These are phyloP conservation scores for Papilio aristodemus DNA, from an alignment of 1,140 invertebrate species.

Conservation along the genomic window DNA sequence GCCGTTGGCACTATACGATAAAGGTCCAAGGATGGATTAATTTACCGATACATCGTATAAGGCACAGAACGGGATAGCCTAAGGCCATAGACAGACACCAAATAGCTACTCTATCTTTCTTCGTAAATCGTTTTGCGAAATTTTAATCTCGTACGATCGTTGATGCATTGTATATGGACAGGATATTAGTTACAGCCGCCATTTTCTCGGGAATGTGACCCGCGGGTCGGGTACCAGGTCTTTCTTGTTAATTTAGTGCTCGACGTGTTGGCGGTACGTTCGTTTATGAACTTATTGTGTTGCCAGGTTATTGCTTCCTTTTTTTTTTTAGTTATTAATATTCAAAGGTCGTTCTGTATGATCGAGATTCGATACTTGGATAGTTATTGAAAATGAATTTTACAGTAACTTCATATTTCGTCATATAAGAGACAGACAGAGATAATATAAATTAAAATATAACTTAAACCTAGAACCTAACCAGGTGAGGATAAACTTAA, in stretches of 20 bases:
- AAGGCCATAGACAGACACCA: slow-evolving; percentile 18
- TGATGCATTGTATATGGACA: slow-evolving; percentile 31
- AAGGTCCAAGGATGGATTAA: slow-evolving; percentile 5
- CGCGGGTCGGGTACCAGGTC: slow-evolving; percentile 33
- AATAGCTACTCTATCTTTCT: slow-evolving; percentile 29
- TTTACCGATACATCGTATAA: slow-evolving; percentile 23
- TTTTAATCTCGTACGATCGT: slow-evolving; percentile 27
- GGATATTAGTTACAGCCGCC: slow-evolving; percentile 36
- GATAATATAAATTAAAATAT: too few relatives aligned
- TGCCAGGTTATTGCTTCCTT: not conserved
- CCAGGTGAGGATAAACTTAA: too few relatives aligned
- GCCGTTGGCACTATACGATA: not conserved
- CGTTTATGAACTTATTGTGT: slow-evolving; percentile 21
- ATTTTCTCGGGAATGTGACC: slow-evolving; percentile 42
- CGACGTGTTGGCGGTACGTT: slow-evolving; percentile 3
- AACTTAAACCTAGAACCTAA: too few relatives aligned
- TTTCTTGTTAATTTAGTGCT: slow-evolving; percentile 43
- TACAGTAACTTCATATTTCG: too few relatives aligned
- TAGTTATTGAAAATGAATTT: too few relatives aligned
- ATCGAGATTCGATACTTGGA: too few relatives aligned
- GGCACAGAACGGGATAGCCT: not conserved
- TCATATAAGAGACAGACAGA: too few relatives aligned
- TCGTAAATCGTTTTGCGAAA: slow-evolving; percentile 27
- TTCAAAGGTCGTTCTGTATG: too few relatives aligned
- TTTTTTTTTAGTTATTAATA: not conserved